Base-by-base conservation (phyloP, 1,140 invertebrate genomes). In the Gryon sp. region DNA sequence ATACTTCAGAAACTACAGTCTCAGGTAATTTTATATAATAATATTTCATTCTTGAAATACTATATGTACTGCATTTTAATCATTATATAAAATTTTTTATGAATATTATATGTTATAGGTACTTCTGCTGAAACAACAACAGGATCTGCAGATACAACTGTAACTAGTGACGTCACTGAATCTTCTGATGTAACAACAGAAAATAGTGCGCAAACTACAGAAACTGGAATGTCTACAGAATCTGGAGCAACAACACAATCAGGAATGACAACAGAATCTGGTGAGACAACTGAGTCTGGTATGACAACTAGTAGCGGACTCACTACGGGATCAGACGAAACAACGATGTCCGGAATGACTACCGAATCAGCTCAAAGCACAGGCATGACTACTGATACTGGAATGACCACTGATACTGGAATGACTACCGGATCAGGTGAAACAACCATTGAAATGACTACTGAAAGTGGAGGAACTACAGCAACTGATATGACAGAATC, bases 311-410 rank as follows among this genome's bases (percentile, higher is more conserved):
- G 69, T 40, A 73, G 69, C 16, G 74, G 46, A 38, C 40, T 60
- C n/a, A 81, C 78, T n/a, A 75, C 76, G 2, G 76, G 74, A 57
- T 63, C 69, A 28, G 72, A 43, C 14, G 6, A 12, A 7, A 77
- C 80, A 0, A 78, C 75, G 0, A 76, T 66, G 40, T 78, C 78
- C 12, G 62, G 41, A 4, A 2, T 20, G 7, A 79, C 79, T 50
- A 80, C 66, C 2, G 70, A 55, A 15, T 75, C 77, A n/a, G n/a
- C n/a, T n/a, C n/a, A n/a, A n/a, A n/a, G n/a, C n/a, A n/a, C n/a
- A 11, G 73, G 36, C 7, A 32, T 36, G 8, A 78, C 65, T 8
- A 84, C 81, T 3, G 83, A 78, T 50, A 77, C 76, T 18, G 77
- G 48, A 15, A 24, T 36, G 28, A 76, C 77, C 6, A 78, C 66